Conservation (phyloP, 2,797 vertebrate species). For the Lophius americanus region DNA sequence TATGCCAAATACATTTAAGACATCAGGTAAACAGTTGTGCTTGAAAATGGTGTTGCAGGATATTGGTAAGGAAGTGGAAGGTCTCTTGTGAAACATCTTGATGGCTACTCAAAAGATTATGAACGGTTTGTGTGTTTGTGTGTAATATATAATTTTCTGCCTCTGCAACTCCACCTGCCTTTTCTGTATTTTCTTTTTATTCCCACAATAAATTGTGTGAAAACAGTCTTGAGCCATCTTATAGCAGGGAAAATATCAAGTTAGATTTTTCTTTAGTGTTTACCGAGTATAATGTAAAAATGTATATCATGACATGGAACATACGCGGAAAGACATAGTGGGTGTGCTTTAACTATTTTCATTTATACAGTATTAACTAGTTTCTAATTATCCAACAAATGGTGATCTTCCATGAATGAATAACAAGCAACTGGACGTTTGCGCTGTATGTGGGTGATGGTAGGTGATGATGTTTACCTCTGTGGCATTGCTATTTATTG, state of each 20-base stretch:
- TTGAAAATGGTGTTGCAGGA: conserved; percentile 18
- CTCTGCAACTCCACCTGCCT: neutral
- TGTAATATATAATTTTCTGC: conserved; percentile 1
- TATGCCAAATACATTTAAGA: conserved; percentile 27
- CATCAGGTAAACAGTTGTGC: conserved; percentile 13
- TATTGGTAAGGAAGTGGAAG: neutral
- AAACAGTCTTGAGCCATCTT: neutral
- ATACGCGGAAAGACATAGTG: neutral
- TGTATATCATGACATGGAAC: neutral
- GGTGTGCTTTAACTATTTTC: conserved; percentile 30
- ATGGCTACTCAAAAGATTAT: neutral
- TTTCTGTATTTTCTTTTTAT: neutral
- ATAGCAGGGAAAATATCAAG: neutral
- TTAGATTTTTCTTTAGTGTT: no score
- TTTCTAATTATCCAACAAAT: no score
- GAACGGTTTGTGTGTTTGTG: neutral
- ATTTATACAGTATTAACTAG: conserved; percentile 5
- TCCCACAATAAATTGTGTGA: conserved; percentile 11
- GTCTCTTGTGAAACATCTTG: neutral
- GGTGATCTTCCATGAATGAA: no score
- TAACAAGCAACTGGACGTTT: no score
- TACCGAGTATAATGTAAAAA: no score
- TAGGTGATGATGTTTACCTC: no score
- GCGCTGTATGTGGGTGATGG: no score
- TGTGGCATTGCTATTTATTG: no score